A percentile compares a stretch with the other conserved stretches of the same genome.
Evolutionary conservation across 2,113 vertebrate species (phyloP).

Genomic region (Equus quagga): DNA sequence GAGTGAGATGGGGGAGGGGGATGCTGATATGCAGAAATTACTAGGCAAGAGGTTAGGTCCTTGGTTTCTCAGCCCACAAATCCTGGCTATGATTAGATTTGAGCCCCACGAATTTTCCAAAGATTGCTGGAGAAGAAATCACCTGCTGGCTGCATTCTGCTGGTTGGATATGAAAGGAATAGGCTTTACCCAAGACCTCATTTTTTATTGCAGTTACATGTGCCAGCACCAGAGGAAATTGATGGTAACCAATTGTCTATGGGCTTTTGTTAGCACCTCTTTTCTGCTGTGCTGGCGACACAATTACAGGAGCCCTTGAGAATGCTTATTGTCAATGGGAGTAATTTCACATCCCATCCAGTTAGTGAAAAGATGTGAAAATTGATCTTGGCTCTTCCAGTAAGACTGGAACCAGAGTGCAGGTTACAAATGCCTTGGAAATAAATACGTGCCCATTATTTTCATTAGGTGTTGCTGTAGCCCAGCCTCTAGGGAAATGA

Average conservation of each 20-base stretch:
- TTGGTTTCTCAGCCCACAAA: background rate
- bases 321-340: constrained; percentile 66
- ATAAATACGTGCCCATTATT: background rate
- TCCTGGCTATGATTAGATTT: constrained; percentile 27
- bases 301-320: constrained; percentile 54
- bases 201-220: constrained; percentile 44
- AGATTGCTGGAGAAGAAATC: constrained; percentile 46
- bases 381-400: constrained; percentile 56
- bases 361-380: constrained; percentile 73
- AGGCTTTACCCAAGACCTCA: constrained; percentile 35
- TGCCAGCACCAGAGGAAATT: constrained; percentile 47
- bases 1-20: background rate
- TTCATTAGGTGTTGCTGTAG: background rate
- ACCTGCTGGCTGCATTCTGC: background rate
- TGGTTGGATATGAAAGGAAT: background rate
- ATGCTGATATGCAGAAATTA: background rate
- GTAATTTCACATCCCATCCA: constrained; percentile 69
- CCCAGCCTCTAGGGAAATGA: constrained; percentile 38
- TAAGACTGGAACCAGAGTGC: constrained; percentile 46
- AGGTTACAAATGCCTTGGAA: constrained; percentile 23
- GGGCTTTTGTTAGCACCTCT: constrained; percentile 69
- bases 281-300: background rate
- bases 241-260: constrained; percentile 64
- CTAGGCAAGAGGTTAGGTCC: background rate
- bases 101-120: background rate